phyloP scores from a whole-genome alignment of 1,140 invertebrate species.

The Alviniconcha marisindica region DNA sequence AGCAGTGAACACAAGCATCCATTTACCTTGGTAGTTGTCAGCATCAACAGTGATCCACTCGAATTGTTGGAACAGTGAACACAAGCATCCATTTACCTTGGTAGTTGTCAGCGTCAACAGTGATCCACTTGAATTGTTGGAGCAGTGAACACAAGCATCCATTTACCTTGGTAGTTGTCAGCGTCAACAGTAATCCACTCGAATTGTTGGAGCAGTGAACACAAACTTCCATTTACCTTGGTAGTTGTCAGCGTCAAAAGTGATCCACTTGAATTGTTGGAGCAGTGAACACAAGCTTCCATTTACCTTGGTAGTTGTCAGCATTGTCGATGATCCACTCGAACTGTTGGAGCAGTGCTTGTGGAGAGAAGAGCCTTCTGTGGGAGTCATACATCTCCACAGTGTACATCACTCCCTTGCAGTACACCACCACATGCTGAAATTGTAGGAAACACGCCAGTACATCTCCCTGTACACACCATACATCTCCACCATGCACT shows the following conservation, averaged over 20 bases:
- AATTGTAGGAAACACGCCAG: too few relatives aligned
- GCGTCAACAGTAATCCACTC: slow-evolving; percentile 77
- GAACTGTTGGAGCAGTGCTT: slow-evolving; percentile 75
- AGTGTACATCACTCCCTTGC: slow-evolving; percentile 75
- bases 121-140: too few relatives aligned
- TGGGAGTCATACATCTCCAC: slow-evolving; percentile 76
- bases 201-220: slow-evolving; percentile 46
- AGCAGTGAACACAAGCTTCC: background rate
- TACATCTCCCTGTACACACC: too few relatives aligned
- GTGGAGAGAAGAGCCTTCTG: slow-evolving; percentile 74
- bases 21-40: too few relatives aligned
- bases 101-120: too few relatives aligned
- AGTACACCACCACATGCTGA: slow-evolving; percentile 75
- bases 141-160: background rate
- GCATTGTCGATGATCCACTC: slow-evolving; percentile 78
- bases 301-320: slow-evolving; percentile 50
- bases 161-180: slow-evolving; percentile 50
- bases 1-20: too few relatives aligned
- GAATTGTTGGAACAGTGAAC: too few relatives aligned
- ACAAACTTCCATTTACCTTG: background rate
- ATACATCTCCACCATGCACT: slow-evolving; percentile 76
- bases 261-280: slow-evolving; percentile 74
- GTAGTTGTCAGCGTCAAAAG: slow-evolving; percentile 76
- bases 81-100: too few relatives aligned
- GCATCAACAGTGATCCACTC: too few relatives aligned